Base-by-base conservation (phyloP, 2,797 vertebrate genomes). In the Sebastes miniatus region DNA sequence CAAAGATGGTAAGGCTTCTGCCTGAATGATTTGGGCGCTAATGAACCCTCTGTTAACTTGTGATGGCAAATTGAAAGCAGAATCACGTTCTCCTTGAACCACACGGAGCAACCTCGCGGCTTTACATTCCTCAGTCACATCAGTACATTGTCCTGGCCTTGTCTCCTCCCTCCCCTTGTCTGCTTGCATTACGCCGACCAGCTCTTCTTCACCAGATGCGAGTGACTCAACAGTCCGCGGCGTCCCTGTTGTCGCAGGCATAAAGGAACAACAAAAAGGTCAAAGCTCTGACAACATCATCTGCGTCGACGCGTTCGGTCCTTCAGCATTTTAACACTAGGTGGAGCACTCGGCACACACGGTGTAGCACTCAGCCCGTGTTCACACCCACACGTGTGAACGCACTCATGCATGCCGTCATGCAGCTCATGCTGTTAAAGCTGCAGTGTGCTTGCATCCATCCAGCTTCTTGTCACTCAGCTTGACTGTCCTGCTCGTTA, bases 71-170 rank as follows among this genome's bases (percentile, higher is more conserved):
- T 81, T 83, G 73, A 83, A 89, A 83, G 57, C 78, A 69, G 73
- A 71, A 71, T 86, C 76, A 34, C 29, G 34, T 88, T 92, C 86
- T 91, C 92, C 92, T 95, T 94, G 92, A 93, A 73, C 75, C 70
- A 66, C 72, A 1, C n/a, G 67, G 56, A 62, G 59, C 32, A 78
- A 67, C 24, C 75, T 39, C 54, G 25, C 47, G n/a, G 73, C 79
- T 84, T 72, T 73, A 57, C 54, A 27, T 62, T 52, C 69, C 63
- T 79, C 77, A 10, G 25, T 74, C 34, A 25, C 58, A 58, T 80
- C 66, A 5, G 27, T 31, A 7, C 69, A 20, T 52, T 11, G 61
- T 71, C 31, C 36, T 7, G 31, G 24, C 43, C 16, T 66, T 52
- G 3, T 57, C 68, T 7, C 32, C 32, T 24, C 7, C 16, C 62